Conservation (phyloP, 2,888 invertebrate species). For the Lacanobia wlatinum region DNA sequence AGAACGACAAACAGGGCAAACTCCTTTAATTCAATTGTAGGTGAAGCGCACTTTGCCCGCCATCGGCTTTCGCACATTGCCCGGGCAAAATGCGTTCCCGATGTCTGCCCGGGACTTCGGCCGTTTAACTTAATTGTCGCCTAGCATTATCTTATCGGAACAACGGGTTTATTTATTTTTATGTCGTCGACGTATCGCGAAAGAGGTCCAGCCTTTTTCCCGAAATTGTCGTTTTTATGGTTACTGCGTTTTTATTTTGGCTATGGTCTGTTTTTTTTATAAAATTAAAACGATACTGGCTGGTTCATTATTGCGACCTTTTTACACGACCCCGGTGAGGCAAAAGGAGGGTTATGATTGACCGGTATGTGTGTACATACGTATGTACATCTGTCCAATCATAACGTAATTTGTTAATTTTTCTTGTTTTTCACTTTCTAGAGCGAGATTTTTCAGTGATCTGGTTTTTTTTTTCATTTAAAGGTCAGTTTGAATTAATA, state of each 20-base stretch:
- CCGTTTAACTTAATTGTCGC: conserved; percentile 76
- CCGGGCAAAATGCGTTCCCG: conserved; percentile 69
- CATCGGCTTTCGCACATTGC: conserved; percentile 59
- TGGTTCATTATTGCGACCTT: background rate
- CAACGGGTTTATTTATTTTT: conserved; percentile 72
- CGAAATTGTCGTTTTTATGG: conserved; percentile 70
- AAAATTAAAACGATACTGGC: conserved; percentile 25
- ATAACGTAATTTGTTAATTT: no score
- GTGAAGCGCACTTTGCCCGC: conserved; percentile 51
- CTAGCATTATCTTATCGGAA: conserved; percentile 76
- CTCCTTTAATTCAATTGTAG: conserved; percentile 65
- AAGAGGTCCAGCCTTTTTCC: conserved; percentile 69
- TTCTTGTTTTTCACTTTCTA: no score
- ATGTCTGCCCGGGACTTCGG: conserved; percentile 66
- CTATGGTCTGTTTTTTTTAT: conserved; percentile 39
- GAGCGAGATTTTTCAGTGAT: no score
- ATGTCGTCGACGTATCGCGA: conserved; percentile 67
- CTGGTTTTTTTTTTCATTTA: background rate
- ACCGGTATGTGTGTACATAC: no score
- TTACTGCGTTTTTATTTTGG: conserved; percentile 64
- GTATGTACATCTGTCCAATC: no score
- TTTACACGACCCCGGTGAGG: no score
- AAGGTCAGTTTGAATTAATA: background rate
- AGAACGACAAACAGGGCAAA: conserved; percentile 38
- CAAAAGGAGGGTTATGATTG: no score